Evolutionary conservation across 2,797 vertebrate species (phyloP), one percentile per base, ranked within the genome.

Genomic region (Peromyscus attwateri): DNA sequence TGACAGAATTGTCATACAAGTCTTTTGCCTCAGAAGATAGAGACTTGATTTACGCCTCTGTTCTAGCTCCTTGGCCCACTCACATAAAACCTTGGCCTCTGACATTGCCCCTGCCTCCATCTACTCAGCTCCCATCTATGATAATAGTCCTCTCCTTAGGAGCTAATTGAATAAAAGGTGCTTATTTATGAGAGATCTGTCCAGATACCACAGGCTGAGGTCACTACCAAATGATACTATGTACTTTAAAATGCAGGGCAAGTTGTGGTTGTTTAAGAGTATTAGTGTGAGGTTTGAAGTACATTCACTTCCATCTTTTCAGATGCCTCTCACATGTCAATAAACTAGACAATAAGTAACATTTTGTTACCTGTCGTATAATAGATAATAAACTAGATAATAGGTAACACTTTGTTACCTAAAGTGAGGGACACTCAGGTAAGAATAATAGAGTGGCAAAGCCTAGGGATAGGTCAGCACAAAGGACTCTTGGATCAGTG

Each of bases 171-270:
- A 34, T 88, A 85, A 92, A 94, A 89, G 16, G 46, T 85, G 11
- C 80, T 95, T 91, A 92, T 92, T 95, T 95, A 27, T 91, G 34
- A n/a, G 87, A 91, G 34, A 85, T 85, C 81, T 96, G 46, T 81
- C 17, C 13, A 68, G 5, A n/a, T 94, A 43, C 84, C 87, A 79
- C 3, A 73, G 81, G 23, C 21, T 82, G 16, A 91, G 77, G 82
- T 34, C 80, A 82, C 34, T 92, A 66, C 46, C 4, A 31, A 81
- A 87, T 96, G n/a, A 76, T 11, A 46, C 19, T 19, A 52, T 60
- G 10, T 88, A 29, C 85, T 89, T 89, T 91, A 87, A 52, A 87
- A 10, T 62, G 25, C 40, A 77, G 6, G 82, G 19, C 83, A 79
- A 34, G 57, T 95, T 92, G 62, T 94, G 13, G 6, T 92, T 94